Evolutionary conservation across 2,113 vertebrate genomes (phyloP).

Genomic region (Odontesthes bonariensis): DNA sequence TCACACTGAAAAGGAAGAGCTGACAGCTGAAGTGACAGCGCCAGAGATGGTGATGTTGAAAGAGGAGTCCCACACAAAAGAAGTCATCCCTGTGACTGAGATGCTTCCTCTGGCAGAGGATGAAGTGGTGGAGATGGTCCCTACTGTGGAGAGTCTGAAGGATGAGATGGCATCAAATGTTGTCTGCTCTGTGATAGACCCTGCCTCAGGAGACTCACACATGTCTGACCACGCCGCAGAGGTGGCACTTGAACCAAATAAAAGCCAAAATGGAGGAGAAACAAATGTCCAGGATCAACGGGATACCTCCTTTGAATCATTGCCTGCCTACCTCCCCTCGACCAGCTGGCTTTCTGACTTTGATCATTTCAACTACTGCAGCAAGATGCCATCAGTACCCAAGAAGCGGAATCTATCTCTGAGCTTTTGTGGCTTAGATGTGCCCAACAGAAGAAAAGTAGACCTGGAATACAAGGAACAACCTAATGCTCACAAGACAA

Average conservation of each 20-base stretch:
- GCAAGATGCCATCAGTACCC: conserved; percentile 51
- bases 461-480: conserved; percentile 42
- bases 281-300: conserved; percentile 40
- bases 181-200: not conserved
- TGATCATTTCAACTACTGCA: conserved; percentile 58
- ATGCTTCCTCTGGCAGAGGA: conserved; percentile 15
- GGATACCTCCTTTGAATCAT: conserved; percentile 72
- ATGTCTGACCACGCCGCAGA: not conserved
- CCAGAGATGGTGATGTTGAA: not conserved
- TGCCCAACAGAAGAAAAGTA: conserved; percentile 43
- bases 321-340: conserved; percentile 78
- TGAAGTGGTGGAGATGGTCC: conserved; percentile 2
- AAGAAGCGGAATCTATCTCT: conserved; percentile 48
- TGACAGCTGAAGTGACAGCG: conserved; percentile 13
- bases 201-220: not conserved
- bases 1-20: conserved; percentile 18
- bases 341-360: conserved; percentile 76
- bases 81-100: conserved; percentile 6
- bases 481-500: not conserved
- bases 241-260: not conserved
- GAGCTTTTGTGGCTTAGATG: not conserved
- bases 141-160: conserved; percentile 5
- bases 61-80: conserved; percentile 13
- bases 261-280: conserved; percentile 5
- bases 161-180: conserved; percentile 11